phyloP scores from a whole-genome alignment of 92 coral and sea anemone genomes.

The Actinostola sp. region DNA sequence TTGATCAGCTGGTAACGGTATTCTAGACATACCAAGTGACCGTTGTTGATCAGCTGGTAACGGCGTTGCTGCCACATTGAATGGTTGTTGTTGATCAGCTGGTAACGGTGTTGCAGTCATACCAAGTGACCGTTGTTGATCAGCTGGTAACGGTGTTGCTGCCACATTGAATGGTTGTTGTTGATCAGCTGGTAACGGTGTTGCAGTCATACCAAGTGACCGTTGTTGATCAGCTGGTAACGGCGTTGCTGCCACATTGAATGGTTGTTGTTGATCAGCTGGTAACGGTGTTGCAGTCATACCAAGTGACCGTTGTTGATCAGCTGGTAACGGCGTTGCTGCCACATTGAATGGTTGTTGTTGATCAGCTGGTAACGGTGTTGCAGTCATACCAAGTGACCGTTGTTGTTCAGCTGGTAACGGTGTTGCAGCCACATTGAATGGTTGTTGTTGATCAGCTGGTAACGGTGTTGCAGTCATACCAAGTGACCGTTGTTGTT shows the following conservation, averaged over 20 bases:
- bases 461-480: constrained; percentile 12
- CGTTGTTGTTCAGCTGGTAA: constrained; percentile 11
- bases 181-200: constrained; percentile 18
- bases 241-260: too few species aligned
- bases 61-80: background rate
- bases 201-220: background rate
- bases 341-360: too few species aligned
- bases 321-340: too few species aligned
- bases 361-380: background rate
- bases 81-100: background rate
- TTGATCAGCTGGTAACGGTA: background rate
- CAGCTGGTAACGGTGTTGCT: background rate
- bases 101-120: constrained; percentile 4
- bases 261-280: too few species aligned
- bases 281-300: too few species aligned
- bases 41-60: constrained; percentile 1
- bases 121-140: background rate
- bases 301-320: too few species aligned
- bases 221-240: constrained; percentile 20
- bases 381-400: constrained; percentile 11
- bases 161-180: constrained; percentile 4
- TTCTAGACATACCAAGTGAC: background rate
- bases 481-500: constrained; percentile 4
- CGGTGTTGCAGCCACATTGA: background rate
- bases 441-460: constrained; percentile 1